Percentiles rank a stretch among this genome's conserved stretches.
phyloP scores from a whole-genome alignment of 2,797 vertebrate genomes.

The Eremophila alpestris region DNA sequence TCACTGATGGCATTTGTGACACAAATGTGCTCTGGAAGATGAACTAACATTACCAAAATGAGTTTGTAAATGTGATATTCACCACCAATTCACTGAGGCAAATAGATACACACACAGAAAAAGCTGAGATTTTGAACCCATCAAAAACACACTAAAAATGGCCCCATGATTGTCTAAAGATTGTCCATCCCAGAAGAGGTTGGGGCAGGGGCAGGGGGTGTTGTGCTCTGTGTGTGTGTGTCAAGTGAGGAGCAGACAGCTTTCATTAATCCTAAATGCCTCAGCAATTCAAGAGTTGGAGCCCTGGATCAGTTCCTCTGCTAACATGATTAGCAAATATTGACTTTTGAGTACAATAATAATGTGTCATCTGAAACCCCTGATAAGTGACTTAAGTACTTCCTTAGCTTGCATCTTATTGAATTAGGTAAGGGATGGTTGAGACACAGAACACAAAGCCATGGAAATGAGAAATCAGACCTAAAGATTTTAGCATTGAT shows the following conservation, averaged over 20 bases:
- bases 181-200: constrained; percentile 9
- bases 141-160: neutral
- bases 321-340: constrained; percentile 84
- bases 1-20: constrained; percentile 38
- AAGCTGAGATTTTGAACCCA: neutral
- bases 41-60: constrained; percentile 19
- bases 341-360: constrained; percentile 82
- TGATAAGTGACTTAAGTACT: constrained; percentile 84
- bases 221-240: neutral
- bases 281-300: constrained; percentile 76
- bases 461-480: constrained; percentile 73
- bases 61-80: constrained; percentile 41
- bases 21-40: neutral
- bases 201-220: neutral
- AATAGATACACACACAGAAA: neutral
- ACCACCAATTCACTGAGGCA: constrained; percentile 4
- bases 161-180: neutral
- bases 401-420: constrained; percentile 81
- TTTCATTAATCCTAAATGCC: constrained; percentile 80
- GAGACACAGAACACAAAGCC: constrained; percentile 72
- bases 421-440: constrained; percentile 75
- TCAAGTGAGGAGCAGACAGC: constrained; percentile 57
- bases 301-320: constrained; percentile 78
- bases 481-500: constrained; percentile 80
- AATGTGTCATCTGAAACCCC: constrained; percentile 81